A percentile compares a stretch with the other conserved stretches of the same genome.
Conservation (phyloP, 2,888 invertebrate species). For the Drosophila buzzatii region DNA sequence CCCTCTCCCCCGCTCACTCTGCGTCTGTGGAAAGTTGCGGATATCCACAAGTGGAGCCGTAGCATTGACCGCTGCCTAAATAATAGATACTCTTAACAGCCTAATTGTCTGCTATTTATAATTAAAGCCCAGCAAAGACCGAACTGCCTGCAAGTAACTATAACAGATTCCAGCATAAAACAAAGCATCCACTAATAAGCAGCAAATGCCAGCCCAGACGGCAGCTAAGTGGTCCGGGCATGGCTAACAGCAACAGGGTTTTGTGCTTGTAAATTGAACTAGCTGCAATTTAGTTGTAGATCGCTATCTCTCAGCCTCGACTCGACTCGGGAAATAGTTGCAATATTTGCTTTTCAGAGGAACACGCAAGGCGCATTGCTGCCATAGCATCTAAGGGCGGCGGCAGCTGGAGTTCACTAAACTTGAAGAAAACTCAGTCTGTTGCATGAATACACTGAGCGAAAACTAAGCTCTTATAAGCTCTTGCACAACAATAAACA, state of each 20-base stretch:
- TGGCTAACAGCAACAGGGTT: slow-evolving; percentile 36
- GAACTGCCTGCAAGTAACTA: slow-evolving; percentile 26
- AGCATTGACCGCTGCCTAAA: slow-evolving; percentile 49
- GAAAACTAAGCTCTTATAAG: slow-evolving; percentile 3
- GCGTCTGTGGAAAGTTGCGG: slow-evolving; percentile 24
- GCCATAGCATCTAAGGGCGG: slow-evolving; percentile 21
- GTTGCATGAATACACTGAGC: slow-evolving; percentile 6
- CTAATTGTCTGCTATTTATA: slow-evolving; percentile 68
- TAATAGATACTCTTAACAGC: slow-evolving; percentile 69
- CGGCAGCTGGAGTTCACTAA: slow-evolving; percentile 55
- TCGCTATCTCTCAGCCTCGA: slow-evolving; percentile 46
- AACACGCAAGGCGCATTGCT: slow-evolving; percentile 60
- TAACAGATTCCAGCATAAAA: slow-evolving; percentile 48
- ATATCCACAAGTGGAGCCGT: slow-evolving; percentile 16
- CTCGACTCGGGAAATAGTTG: slow-evolving; percentile 46
- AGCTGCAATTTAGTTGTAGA: slow-evolving; percentile 70
- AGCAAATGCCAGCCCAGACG: slow-evolving; percentile 50
- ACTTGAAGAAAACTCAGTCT: slow-evolving; percentile 18
- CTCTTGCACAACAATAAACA: slow-evolving; percentile 7
- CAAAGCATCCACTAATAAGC: slow-evolving; percentile 58
- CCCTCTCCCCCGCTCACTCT: not conserved
- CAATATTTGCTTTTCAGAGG: slow-evolving; percentile 56
- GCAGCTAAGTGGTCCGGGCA: slow-evolving; percentile 32
- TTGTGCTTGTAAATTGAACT: slow-evolving; percentile 60
- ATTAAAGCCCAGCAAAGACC: slow-evolving; percentile 53